Conservation (phyloP, 1,140 invertebrate species). For the Drosophila lowei region DNA sequence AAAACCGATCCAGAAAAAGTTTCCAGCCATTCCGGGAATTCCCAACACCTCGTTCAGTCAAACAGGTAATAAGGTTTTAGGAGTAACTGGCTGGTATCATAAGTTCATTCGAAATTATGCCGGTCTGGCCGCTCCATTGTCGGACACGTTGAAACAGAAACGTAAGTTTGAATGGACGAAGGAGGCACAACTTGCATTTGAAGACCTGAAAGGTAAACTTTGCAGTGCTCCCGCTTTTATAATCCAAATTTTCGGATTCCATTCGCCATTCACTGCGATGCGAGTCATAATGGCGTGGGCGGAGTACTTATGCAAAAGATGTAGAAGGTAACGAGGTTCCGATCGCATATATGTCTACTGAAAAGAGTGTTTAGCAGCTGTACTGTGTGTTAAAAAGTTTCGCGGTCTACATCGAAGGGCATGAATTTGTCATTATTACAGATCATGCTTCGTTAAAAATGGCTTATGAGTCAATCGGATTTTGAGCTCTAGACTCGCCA, state of each 20-base stretch:
- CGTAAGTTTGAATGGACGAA: neutral
- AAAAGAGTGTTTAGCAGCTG: too few species aligned
- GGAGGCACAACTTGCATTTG: constrained; percentile 1
- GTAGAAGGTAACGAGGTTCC: too few species aligned
- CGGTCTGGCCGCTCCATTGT: neutral
- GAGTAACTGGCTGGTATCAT: constrained; percentile 1
- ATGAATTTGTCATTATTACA: too few species aligned
- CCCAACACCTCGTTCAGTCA: neutral
- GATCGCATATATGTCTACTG: too few species aligned
- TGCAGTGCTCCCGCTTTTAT: neutral
- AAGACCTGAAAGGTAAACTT: constrained; percentile 1
- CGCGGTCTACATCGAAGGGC: too few species aligned
- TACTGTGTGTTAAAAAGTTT: too few species aligned
- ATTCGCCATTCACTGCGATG: constrained; percentile 12
- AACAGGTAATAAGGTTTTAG: neutral
- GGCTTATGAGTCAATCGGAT: too few species aligned
- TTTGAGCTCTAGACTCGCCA: too few species aligned
- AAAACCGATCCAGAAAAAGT: neutral
- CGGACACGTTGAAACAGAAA: neutral
- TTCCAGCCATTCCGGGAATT: neutral
- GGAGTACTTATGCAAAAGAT: constrained; percentile 9
- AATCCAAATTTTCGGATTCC: constrained; percentile 3
- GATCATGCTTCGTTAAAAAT: too few species aligned
- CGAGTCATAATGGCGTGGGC: constrained; percentile 3
- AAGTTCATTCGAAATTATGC: constrained; percentile 12